Conservation (phyloP, 2,888 invertebrate genomes). For the Eupithecia centaureata region DNA sequence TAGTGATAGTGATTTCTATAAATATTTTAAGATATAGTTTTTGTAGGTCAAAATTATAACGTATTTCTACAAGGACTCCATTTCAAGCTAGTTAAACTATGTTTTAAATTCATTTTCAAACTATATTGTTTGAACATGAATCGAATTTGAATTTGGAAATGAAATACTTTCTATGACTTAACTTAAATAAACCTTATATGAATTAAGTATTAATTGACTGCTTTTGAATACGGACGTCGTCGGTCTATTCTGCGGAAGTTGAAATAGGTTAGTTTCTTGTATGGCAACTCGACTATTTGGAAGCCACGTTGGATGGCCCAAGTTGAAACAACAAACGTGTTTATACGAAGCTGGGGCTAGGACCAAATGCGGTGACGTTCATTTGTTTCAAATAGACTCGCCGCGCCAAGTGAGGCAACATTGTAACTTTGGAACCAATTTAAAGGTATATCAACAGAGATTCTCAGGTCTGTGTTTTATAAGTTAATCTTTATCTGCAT, state of each 20-base stretch:
- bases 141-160: no score
- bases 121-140: no score
- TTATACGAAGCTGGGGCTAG: background rate
- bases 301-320: background rate
- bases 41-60: no score
- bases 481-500: no score
- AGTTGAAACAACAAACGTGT: constrained; percentile 1
- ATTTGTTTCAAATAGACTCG: background rate
- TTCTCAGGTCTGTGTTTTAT: background rate
- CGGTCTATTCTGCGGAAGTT: background rate
- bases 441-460: background rate
- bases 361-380: background rate
- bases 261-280: background rate
- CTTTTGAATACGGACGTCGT: background rate
- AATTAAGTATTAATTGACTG: background rate
- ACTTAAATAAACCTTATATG: background rate
- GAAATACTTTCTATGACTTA: background rate
- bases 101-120: background rate
- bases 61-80: no score
- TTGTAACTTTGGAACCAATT: background rate
- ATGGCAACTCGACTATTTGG: background rate
- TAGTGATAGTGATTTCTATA: no score
- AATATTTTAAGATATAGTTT: no score
- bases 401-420: background rate
- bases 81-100: background rate